Evolutionary conservation across 2,797 vertebrate species (phyloP), one percentile per base, ranked within the genome.

Genomic region (Luscinia megarhynchos): DNA sequence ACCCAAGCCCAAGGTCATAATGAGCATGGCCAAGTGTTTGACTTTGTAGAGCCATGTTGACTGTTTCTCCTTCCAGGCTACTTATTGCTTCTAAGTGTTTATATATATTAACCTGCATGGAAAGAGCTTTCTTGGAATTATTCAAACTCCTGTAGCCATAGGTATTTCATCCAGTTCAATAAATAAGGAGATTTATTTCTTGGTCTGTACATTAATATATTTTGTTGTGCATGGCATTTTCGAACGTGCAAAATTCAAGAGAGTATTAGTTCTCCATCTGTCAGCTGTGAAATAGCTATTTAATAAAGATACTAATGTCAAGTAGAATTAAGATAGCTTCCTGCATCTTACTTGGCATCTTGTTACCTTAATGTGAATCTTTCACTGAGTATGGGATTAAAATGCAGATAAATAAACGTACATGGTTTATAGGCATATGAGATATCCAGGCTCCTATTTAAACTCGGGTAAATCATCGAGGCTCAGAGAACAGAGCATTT

Each of bases 281-380:
- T 89, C 64, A 74, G 34, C 87, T 94, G 78, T 83, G 80, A 92
- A 87, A 82, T 59, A 88, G 48, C 53, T 79, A 13, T 77, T 82
- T 89, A 89, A 73, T 94, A 76, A 90, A 76, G 74, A 73, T 79
- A 70, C 22, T 82, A n/a, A 79, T 89, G 29, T 34, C 34, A 57
- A 40, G 21, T 30, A 70, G 84, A 90, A 84, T 93, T 90, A 76
- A 90, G 80, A 69, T 84, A 69, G 51, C 43, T 75, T 91, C 68
- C 32, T 69, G 53, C 3, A 2, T 73, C 62, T 77, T 84, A 50
- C 53, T 81, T 88, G 80, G 16, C 41, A n/a, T 94, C 62, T 88
- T 84, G 16, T 41, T 79, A 43, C 38, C 19, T 84, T 73, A 45
- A 38, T 54, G 45, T 59, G 30, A 54, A 50, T 57, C 23, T 75